These are phyloP conservation scores for Hylyphantes graminicola DNA, from an alignment of 1,140 invertebrate genomes.

Conservation along the genomic window DNA sequence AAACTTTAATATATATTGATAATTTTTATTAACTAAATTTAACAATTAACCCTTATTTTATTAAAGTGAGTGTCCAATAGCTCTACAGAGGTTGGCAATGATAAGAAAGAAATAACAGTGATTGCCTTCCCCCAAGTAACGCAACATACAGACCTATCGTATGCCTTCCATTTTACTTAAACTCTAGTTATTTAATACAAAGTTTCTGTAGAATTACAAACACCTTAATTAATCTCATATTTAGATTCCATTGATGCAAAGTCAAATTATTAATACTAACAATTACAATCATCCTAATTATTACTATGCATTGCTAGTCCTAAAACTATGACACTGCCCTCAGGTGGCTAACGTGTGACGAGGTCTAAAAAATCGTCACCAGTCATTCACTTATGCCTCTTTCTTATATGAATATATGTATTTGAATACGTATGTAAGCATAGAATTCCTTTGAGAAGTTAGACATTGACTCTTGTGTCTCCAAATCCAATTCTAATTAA, in stretches of 20 bases:
- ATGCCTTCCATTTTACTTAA: constrained; percentile 61
- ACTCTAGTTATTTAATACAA: constrained; percentile 48
- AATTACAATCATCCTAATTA: constrained; percentile 16
- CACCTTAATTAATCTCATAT: constrained; percentile 30
- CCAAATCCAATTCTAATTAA: constrained; percentile 24
- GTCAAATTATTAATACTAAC: constrained; percentile 27
- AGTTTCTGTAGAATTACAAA: constrained; percentile 47
- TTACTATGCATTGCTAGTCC: constrained; percentile 24
- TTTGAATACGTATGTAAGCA: constrained; percentile 41
- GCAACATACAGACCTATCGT: constrained; percentile 57
- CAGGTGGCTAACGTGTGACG: constrained; percentile 1
- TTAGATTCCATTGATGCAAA: constrained; percentile 34
- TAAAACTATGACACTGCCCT: constrained; percentile 14
- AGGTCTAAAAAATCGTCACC: constrained; percentile 28
- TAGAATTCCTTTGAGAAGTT: constrained; percentile 45
- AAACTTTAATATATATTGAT: too few species aligned
- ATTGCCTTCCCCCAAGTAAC: constrained; percentile 43
- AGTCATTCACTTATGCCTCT: constrained; percentile 20
- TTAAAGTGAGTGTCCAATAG: too few species aligned
- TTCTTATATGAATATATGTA: constrained; percentile 28
- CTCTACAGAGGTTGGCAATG: neutral
- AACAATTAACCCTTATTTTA: too few species aligned
- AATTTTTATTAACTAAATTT: too few species aligned
- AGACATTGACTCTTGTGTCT: constrained; percentile 30
- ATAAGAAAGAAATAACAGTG: constrained; percentile 39